These are phyloP conservation scores for Pteropus rufus DNA, from an alignment of 2,797 vertebrate species.

Conservation along the genomic window DNA sequence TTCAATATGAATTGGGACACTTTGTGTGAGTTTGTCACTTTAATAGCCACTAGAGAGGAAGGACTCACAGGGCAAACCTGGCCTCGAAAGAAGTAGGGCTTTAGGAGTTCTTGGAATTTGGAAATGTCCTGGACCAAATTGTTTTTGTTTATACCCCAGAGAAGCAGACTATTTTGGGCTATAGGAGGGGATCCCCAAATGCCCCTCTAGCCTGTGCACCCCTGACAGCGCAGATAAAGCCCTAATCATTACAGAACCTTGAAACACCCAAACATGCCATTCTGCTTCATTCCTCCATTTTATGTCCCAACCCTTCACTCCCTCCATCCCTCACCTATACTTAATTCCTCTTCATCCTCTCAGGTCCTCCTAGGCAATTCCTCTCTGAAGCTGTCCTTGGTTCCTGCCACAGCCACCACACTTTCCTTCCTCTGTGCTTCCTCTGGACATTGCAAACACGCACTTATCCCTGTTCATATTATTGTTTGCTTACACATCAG, in stretches of 20 bases:
- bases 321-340: not conserved
- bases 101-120: not conserved
- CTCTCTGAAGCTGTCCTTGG: not conserved
- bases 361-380: not conserved
- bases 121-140: not conserved
- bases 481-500: not conserved
- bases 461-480: not conserved
- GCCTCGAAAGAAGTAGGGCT: not conserved
- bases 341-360: not conserved
- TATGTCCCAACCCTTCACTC: not conserved
- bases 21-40: not conserved
- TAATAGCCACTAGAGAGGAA: not conserved
- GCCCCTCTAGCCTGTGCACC: too few species aligned
- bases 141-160: not conserved
- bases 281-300: not conserved
- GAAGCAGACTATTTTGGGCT: not conserved
- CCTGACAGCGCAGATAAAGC: not conserved
- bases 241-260: not conserved
- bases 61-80: not conserved
- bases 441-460: not conserved
- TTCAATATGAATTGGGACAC: not conserved
- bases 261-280: not conserved
- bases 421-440: not conserved
- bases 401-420: not conserved
- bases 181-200: not conserved